Evolutionary conservation across 2,113 vertebrate species (phyloP), one percentile per base, ranked within the genome.

Genomic region (Mellivora capensis): DNA sequence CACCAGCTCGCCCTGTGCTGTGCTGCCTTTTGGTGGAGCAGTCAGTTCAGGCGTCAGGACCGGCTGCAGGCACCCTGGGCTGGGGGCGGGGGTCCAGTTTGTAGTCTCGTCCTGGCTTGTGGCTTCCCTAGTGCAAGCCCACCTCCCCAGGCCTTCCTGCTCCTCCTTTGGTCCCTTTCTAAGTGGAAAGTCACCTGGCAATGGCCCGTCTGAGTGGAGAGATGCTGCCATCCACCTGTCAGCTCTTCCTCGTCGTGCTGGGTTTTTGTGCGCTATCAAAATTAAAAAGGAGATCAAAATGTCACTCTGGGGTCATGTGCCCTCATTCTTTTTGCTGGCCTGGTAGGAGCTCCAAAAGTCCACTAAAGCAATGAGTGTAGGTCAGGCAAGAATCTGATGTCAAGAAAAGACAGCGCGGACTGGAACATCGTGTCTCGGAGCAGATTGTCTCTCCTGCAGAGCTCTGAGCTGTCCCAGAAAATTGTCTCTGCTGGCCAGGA

Each of bases 11-110:
- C 10, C 27, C 52, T n/a, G n/a, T n/a, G n/a, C 64, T 4, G 52
- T 5, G 0, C 83, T 23, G 34, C 42, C 82, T 95, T 90, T 97
- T 95, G 80, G 95, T 74, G 91, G 93, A 54, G 18, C 74, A 59
- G 86, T 76, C 76, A 72, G 86, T 74, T 86, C 62, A 47, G 92
- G 79, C 79, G 1, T 49, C 76, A 72, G 91, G 76, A 74, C 52
- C 37, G 37, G 49, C 47, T 11, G 23, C 57, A 61, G 74, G 87
- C 90, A 64, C 64, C 62, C 20, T 18, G 23, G 52, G 77, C 71
- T 76, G 59, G 37, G 9, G 9, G 57, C 15, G 39, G 9, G 57
- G 20, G 39, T 79, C 86, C 76, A 59, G 47, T 82, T 49, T 88
- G 87, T 86, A 96, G 74, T 31, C 57, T 90, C 44, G 86, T 91